Conservation (phyloP, 2,888 invertebrate genomes). For the Drosophila rubida region DNA sequence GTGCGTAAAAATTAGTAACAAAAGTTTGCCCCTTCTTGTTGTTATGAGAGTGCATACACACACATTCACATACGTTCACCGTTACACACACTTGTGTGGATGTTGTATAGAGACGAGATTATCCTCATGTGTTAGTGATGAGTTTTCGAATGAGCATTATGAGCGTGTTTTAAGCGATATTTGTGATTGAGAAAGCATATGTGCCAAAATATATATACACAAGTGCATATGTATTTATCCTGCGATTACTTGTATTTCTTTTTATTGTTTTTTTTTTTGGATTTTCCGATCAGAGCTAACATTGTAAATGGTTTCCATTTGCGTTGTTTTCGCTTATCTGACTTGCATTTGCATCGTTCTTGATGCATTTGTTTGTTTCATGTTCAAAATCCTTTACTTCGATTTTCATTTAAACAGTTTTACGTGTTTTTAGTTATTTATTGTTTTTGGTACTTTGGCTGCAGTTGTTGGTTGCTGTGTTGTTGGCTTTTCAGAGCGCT, state of each 20-base stretch:
- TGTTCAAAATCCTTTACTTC: constrained; percentile 19
- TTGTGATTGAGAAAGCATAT: constrained; percentile 21
- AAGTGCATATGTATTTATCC: constrained; percentile 6
- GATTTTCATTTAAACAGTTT: constrained; percentile 21
- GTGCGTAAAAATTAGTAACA: constrained; percentile 49
- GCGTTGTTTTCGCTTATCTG: constrained; percentile 57
- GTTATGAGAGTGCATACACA: constrained; percentile 4
- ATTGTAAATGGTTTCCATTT: constrained; percentile 71
- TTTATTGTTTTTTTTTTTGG: constrained; percentile 11
- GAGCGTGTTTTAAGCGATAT: constrained; percentile 33
- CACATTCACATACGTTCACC: constrained; percentile 19
- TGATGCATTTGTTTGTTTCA: constrained; percentile 14
- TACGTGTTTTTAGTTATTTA: constrained; percentile 14
- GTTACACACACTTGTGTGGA: neutral
- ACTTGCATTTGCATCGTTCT: constrained; percentile 6
- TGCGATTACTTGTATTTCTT: constrained; percentile 6
- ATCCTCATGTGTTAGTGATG: constrained; percentile 37
- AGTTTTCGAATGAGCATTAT: constrained; percentile 52
- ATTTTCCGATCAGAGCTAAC: constrained; percentile 41
- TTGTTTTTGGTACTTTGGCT: constrained; percentile 71
- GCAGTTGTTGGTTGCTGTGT: constrained; percentile 50
- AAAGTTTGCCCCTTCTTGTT: constrained; percentile 26
- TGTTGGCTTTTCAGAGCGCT: constrained; percentile 77
- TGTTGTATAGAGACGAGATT: constrained; percentile 5
- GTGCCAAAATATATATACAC: constrained; percentile 11